These are phyloP conservation scores for Megalopta genalis DNA, from an alignment of 1,140 invertebrate species.

Conservation along the genomic window DNA sequence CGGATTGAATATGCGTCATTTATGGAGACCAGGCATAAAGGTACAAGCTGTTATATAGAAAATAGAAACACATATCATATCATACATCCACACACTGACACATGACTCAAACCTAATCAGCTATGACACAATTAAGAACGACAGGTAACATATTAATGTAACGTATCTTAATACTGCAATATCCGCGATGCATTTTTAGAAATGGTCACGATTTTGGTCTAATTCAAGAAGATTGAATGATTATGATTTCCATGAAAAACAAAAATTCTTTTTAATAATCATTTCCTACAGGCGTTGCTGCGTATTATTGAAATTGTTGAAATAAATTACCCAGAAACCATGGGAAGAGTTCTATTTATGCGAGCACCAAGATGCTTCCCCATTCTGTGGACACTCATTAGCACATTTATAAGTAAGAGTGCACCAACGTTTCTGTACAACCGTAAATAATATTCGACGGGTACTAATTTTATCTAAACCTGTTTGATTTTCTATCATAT, in stretches of 20 bases:
- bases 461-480: neutral
- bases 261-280: slow-evolving; percentile 22
- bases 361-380: slow-evolving; percentile 96
- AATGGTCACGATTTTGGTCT: neutral
- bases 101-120: too few relatives aligned
- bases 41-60: slow-evolving; percentile 60
- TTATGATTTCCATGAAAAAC: neutral
- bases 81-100: too few relatives aligned
- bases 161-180: neutral
- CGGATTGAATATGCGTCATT: slow-evolving; percentile 96
- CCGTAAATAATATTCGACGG: slow-evolving; percentile 7
- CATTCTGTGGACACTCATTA: slow-evolving; percentile 97
- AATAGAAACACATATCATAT: too few relatives aligned
- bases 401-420: slow-evolving; percentile 92
- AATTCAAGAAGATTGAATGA: neutral
- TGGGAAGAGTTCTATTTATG: slow-evolving; percentile 93
- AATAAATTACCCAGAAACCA: slow-evolving; percentile 97
- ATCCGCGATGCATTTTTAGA: neutral
- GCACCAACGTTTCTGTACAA: slow-evolving; percentile 20
- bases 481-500: slow-evolving; percentile 54
- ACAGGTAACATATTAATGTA: neutral
- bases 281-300: slow-evolving; percentile 84
- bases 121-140: too few relatives aligned
- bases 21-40: slow-evolving; percentile 96
- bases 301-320: slow-evolving; percentile 97